Base-by-base conservation (phyloP, 2,888 invertebrate species). In the Pinctada fucata region DNA sequence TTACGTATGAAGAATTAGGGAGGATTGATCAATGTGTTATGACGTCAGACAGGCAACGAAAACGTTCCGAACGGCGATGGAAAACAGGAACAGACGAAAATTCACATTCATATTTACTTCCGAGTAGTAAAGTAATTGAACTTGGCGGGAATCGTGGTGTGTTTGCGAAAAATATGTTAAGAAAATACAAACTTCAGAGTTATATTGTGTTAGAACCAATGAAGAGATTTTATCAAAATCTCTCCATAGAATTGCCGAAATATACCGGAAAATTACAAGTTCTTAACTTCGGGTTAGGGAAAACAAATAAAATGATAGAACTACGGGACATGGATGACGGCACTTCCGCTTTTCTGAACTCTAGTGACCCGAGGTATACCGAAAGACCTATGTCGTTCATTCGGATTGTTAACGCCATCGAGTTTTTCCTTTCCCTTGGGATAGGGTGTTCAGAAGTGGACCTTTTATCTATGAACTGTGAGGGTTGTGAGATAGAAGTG, bases 401-500 rank as follows among this genome's bases (percentile, higher is more conserved):
- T 58, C 58, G 13, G 6, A 16, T 82, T 13, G 58, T 58, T 0
- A 82, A 83, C 67, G 71, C 83, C 4, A 83, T 79, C 1, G 80
- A 83, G 50, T 79, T 83, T 51, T 52, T 83, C 47, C 64, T 78
- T 58, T 79, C 80, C 71, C n/a, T 80, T 8, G 83, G 83, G 13
- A 72, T 82, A 2, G 83, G 82, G 4, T 13, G 78, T 13, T 80
- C 80, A 47, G 77, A 82, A 5, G 70, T 83, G 3, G 83, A 83
- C 63, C 68, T 83, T n/a, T 45, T 83, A 6, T 75, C 81, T 2
- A 67, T 83, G 66, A 83, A 83, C 50, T 83, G 83, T 67, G 83
- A 83, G 49, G 83, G 83, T 4, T 83, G 83, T 49, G 83, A 83
- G 49, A 81, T 76, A 45, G 83, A 83, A 72, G 77, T 77, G 0